These are phyloP conservation scores for Monomorium pharaonis DNA, from an alignment of 1,140 invertebrate species.

Conservation along the genomic window DNA sequence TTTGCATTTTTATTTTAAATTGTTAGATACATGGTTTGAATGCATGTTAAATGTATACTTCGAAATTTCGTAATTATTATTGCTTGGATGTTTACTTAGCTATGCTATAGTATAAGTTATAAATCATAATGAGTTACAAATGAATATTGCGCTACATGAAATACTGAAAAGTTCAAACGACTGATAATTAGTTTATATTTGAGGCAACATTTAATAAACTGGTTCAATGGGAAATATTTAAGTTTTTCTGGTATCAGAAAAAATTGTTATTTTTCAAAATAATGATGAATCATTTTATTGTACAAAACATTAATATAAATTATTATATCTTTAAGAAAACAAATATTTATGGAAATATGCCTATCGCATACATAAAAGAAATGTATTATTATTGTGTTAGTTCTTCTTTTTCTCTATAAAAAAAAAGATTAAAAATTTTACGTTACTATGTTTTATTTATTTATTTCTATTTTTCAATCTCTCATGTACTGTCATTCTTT, in stretches of 20 bases:
- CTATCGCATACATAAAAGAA: background rate
- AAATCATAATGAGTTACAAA: conserved; percentile 54
- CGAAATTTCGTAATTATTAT: conserved; percentile 47
- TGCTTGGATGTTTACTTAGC: conserved; percentile 7
- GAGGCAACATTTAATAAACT: background rate
- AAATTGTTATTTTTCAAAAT: no score
- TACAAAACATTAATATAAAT: background rate
- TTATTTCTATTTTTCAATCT: background rate
- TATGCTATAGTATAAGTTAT: background rate
- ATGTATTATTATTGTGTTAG: background rate
- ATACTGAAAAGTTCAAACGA: conserved; percentile 30
- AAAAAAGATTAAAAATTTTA: background rate
- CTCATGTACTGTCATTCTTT: background rate
- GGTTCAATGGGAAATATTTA: background rate
- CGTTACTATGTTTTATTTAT: background rate
- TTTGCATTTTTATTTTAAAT: conserved; percentile 4
- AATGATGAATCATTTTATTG: no score
- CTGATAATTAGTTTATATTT: background rate
- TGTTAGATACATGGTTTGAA: background rate
- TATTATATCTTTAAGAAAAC: background rate
- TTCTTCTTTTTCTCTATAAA: background rate
- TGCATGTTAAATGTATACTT: background rate
- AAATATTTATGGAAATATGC: background rate
- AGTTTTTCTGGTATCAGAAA: background rate
- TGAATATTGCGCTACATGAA: conserved; percentile 45